Base-by-base conservation (phyloP, 2,888 invertebrate species). In the Ectemnius lituratus region DNA sequence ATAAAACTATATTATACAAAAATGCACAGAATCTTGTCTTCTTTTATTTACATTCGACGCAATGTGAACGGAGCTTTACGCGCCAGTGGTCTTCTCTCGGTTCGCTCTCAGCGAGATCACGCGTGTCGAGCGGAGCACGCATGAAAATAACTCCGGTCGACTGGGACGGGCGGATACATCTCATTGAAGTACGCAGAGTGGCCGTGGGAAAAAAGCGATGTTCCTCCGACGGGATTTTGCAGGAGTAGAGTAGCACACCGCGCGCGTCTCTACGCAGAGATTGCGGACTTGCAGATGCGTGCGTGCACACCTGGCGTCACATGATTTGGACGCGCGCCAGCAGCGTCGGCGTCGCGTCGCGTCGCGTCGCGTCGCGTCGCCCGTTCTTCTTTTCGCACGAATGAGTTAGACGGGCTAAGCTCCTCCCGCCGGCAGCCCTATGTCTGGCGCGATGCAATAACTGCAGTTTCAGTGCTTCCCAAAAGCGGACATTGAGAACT, bases 291-390 rank as follows among this genome's bases (percentile, higher is more conserved):
- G 37, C 37, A 37, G 37, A 37, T 8, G 37, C 37, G 37, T 37
- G 66, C 67, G 16, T 56, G 71, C 61, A 74, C 76, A 80, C 74
- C 73, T 74, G 76, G 74, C 69, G 62, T 80, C 80, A 80, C 80
- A 80, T 80, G 80, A 79, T 79, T 79, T 80, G 80, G 80, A 80
- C 28, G 49, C 69, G 70, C 72, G 80, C 80, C 80, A 80, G 64
- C 63, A 52, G 16, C 66, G 47, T 62, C 57, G 16, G 49, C 57
- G 20, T 13, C 56, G 56, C 37, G 23, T 23, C 37, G 57, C 66
- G n/a, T n/a, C n/a, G n/a, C n/a, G n/a, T n/a, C n/a, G 49, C 57
- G 20, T 13, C 56, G 56, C 37, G 23, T 23, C 37, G 57, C 66
- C 28, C 37, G 52, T 59, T 60, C 63, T 13, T 52, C 5, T 16